phyloP scores from a whole-genome alignment of 1,140 invertebrate genomes.

The Lepeophtheirus salmonis region DNA sequence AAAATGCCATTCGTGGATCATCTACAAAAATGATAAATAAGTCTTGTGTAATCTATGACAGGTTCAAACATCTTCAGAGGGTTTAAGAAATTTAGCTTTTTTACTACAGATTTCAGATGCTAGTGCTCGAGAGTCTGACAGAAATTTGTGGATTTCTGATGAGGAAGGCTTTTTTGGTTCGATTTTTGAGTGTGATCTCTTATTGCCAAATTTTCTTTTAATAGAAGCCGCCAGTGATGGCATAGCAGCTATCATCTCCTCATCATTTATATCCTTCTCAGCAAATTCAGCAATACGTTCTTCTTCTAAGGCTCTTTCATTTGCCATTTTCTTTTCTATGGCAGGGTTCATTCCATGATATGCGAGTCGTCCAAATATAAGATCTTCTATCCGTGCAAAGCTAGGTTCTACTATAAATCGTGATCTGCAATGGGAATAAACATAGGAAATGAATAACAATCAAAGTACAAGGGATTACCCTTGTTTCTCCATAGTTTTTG shows the following conservation, averaged over 20 bases:
- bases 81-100: neutral
- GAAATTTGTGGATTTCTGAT: neutral
- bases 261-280: constrained; percentile 25
- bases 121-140: neutral
- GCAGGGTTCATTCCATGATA: constrained; percentile 74
- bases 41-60: too few relatives aligned
- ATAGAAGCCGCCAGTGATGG: neutral
- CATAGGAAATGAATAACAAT: constrained; percentile 6
- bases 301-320: constrained; percentile 37
- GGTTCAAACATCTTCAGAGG: neutral
- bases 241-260: constrained; percentile 32
- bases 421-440: constrained; percentile 34
- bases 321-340: constrained; percentile 40
- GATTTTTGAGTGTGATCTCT: neutral
- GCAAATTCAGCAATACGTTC: constrained; percentile 28
- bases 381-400: constrained; percentile 47
- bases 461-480: constrained; percentile 26
- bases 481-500: constrained; percentile 35
- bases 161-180: neutral
- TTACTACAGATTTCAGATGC: neutral
- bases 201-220: neutral
- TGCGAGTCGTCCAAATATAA: constrained; percentile 58
- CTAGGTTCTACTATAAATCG: constrained; percentile 54
- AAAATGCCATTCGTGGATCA: too few relatives aligned
- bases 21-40: too few relatives aligned